Evolutionary conservation across 2,888 invertebrate species (phyloP), one percentile per base, ranked within the genome.

Genomic region (Druceiella hillmani): DNA sequence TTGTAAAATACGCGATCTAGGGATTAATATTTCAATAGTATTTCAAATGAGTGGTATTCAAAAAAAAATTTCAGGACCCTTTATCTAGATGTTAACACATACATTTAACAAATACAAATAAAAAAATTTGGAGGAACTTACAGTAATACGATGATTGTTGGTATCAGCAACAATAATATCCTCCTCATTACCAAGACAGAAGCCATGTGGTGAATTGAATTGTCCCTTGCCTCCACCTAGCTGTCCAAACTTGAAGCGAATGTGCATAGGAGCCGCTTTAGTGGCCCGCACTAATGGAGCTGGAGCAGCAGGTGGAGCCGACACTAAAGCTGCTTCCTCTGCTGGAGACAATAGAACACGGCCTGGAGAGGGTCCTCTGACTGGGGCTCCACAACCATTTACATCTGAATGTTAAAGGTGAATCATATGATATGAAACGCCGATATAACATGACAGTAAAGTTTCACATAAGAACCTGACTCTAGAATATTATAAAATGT

Each of bases 101-200:
- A 36, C 20, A 38, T 36, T 33, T 28, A 3, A 31, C 20, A 12
- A 16, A n/a, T 4, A 24, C 15, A 12, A 27, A 42, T 13, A n/a
- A 11, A 12, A 25, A 16, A 36, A n/a, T n/a, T n/a, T n/a, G n/a
- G n/a, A n/a, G n/a, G n/a, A n/a, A n/a, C 51, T 47, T 58, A 85
- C 86, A 68, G 91, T 89, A 56, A 97, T 90, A 46, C 95, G 84
- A 70, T 97, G 95, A 62, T 95, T 95, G 61, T 95, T 93, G 3
- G 95, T 95, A 61, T 95, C 91, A 26, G 94, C 95, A 13, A 95
- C 94, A 53, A 95, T 88, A 50, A 97, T 94, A 57, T 95, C 94
- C 61, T 95, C 94, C 55, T 94, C 93, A 35, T 85, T 78, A 20
- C 95, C 94, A 46, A 97, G 76, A 57, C 95, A 97, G 64, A 97